Conservation (phyloP, 2,797 vertebrate species). For the Paramormyrops hopkinsi region DNA sequence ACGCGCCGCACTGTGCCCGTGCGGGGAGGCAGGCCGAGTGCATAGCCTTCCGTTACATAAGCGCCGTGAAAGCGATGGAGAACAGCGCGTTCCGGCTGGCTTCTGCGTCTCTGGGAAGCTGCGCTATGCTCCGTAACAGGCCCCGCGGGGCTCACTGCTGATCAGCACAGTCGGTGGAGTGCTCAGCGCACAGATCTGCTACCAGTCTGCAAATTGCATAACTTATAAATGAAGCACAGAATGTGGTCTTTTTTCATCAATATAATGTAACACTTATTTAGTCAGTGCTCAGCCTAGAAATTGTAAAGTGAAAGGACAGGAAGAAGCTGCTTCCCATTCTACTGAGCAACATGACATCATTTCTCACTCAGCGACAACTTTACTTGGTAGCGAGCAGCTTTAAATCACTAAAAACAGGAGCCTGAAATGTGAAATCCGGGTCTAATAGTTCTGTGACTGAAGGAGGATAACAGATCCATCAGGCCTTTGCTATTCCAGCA, state of each 20-base stretch:
- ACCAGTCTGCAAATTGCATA: slow-evolving; percentile 18
- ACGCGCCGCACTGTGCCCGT: neutral
- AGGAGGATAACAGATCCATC: neutral
- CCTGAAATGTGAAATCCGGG: neutral
- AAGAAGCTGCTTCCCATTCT: neutral
- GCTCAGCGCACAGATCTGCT: slow-evolving; percentile 11
- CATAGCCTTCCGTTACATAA: slow-evolving; percentile 27
- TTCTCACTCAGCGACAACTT: neutral
- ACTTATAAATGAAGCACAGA: slow-evolving; percentile 19
- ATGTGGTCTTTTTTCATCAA: neutral
- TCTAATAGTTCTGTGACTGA: neutral
- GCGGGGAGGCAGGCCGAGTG: neutral
- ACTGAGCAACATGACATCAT: neutral
- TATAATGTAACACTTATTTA: slow-evolving; percentile 1
- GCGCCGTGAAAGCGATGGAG: slow-evolving; percentile 11
- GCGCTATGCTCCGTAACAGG: slow-evolving; percentile 23
- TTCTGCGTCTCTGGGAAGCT: slow-evolving; percentile 29
- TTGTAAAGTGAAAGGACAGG: neutral
- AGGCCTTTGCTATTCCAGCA: neutral
- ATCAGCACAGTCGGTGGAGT: slow-evolving; percentile 24
- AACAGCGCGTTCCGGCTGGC: slow-evolving; percentile 30
- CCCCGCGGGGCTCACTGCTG: slow-evolving; percentile 25
- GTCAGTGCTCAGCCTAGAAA: neutral
- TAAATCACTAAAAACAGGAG: neutral
- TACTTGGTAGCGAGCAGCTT: neutral